Conservation (phyloP, 2,113 vertebrate genomes). For the Tenebrosternarchus preto region DNA sequence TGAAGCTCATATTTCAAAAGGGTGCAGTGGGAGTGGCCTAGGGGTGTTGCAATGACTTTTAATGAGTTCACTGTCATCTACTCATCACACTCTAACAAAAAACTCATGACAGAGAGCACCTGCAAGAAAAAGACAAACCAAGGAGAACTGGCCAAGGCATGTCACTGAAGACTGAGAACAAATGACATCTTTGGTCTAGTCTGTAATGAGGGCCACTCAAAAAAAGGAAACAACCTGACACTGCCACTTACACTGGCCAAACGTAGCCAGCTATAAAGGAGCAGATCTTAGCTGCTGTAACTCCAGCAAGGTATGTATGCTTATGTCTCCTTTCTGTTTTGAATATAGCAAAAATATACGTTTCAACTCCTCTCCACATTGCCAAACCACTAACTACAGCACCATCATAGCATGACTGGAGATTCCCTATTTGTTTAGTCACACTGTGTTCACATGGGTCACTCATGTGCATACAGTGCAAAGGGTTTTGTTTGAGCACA, state of each 20-base stretch:
- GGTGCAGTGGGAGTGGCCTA: neutral
- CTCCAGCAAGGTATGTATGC: neutral
- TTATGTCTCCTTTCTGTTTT: neutral
- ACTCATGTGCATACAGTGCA: neutral
- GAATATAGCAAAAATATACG: neutral
- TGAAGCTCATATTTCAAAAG: slow-evolving; percentile 2
- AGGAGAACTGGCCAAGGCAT: neutral
- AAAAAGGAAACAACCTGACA: slow-evolving; percentile 1
- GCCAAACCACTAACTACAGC: neutral
- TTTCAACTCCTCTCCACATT: neutral
- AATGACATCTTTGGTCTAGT: neutral
- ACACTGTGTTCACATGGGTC: slow-evolving; percentile 15
- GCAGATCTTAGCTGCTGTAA: neutral
- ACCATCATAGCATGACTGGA: neutral
- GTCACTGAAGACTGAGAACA: slow-evolving; percentile 14
- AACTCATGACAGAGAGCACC: slow-evolving; percentile 16
- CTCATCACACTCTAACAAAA: slow-evolving; percentile 23
- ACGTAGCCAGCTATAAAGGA: neutral
- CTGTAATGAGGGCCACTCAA: neutral
- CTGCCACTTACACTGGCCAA: neutral
- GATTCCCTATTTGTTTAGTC: slow-evolving; percentile 17
- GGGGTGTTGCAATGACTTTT: slow-evolving; percentile 7
- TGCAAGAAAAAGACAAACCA: slow-evolving; percentile 5
- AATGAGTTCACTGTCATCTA: slow-evolving; percentile 17
- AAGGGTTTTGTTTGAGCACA: slow-evolving; percentile 13